Percentiles rank a stretch among this genome's conserved stretches.
Evolutionary conservation across 2,888 invertebrate genomes (phyloP).

Genomic region (Nymphalis c-album): DNA sequence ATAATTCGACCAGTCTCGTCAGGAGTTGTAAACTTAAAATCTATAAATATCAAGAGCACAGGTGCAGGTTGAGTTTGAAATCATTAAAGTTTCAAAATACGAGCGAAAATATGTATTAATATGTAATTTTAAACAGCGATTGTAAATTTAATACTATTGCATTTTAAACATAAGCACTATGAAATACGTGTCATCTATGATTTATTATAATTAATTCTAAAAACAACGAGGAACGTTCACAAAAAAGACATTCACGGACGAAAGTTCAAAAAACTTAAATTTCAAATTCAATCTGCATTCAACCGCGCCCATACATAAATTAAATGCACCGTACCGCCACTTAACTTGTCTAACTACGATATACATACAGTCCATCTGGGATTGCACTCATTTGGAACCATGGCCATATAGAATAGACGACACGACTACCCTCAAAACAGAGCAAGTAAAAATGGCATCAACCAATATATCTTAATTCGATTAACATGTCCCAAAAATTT

Average conservation of each 20-base stretch:
- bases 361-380: constrained; percentile 69
- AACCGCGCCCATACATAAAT: constrained; percentile 60
- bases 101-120: neutral
- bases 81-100: constrained; percentile 24
- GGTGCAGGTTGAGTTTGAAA: constrained; percentile 47
- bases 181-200: constrained; percentile 6
- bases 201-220: constrained; percentile 21
- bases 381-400: constrained; percentile 61
- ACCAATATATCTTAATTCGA: neutral
- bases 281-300: constrained; percentile 50
- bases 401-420: constrained; percentile 30
- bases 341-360: constrained; percentile 77
- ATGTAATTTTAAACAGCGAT: neutral
- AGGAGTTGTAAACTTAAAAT: constrained; percentile 45
- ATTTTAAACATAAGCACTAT: neutral
- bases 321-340: constrained; percentile 77
- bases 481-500: neutral
- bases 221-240: constrained; percentile 26
- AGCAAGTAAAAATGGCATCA: constrained; percentile 3
- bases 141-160: constrained; percentile 1
- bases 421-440: neutral
- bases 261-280: constrained; percentile 42
- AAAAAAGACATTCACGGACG: constrained; percentile 33
- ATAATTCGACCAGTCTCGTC: constrained; percentile 31
- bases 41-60: constrained; percentile 44